A percentile compares a stretch with the other conserved stretches of the same genome.
phyloP scores from a whole-genome alignment of 2,113 vertebrate species.

The Thamnophis sirtalis region DNA sequence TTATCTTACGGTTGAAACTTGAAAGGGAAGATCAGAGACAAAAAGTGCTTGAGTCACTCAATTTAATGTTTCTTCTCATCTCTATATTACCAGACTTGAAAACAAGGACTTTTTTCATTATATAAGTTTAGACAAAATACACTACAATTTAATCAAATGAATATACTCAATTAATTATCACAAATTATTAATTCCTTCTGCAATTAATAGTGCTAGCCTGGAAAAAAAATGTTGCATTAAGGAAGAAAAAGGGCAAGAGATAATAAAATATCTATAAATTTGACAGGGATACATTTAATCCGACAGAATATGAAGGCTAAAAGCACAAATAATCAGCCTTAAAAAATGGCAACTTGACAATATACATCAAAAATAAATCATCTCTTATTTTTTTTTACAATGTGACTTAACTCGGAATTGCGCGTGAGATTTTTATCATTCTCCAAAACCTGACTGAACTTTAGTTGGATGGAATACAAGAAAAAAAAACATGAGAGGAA shows the following conservation, averaged over 20 bases:
- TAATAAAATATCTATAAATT: not conserved
- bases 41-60: not conserved
- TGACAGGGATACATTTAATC: not conserved
- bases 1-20: too few species aligned
- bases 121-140: not conserved
- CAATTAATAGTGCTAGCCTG: slow-evolving; percentile 2
- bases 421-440: slow-evolving; percentile 1
- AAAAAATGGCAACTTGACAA: slow-evolving; percentile 20
- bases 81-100: not conserved
- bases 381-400: slow-evolving; percentile 18
- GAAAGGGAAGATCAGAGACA: not conserved
- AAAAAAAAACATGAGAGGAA: slow-evolving; percentile 5
- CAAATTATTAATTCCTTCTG: not conserved
- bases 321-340: slow-evolving; percentile 10
- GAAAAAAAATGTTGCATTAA: not conserved
- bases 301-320: slow-evolving; percentile 8
- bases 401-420: slow-evolving; percentile 18
- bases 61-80: not conserved
- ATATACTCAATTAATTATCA: not conserved
- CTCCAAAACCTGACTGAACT: not conserved
- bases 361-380: not conserved
- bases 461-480: not conserved
- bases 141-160: slow-evolving; percentile 1
- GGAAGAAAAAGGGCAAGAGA: not conserved
- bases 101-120: not conserved